phyloP scores from a whole-genome alignment of 1,140 invertebrate genomes.

The Zelostemma sp. region DNA sequence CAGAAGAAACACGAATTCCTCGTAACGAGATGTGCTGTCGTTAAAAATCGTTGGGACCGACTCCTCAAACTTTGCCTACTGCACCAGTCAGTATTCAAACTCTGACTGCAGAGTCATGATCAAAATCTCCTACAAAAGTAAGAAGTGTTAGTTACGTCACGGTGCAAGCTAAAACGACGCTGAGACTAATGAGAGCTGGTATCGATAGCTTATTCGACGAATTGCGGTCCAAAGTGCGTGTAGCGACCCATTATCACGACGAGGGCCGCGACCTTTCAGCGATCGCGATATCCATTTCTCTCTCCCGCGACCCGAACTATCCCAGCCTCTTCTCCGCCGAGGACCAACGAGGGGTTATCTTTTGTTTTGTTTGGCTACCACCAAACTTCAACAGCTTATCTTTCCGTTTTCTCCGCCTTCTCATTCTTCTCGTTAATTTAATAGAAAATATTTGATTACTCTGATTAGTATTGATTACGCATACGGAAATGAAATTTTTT shows the following conservation, averaged over 20 bases:
- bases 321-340: background rate
- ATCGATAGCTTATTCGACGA: slow-evolving; percentile 62
- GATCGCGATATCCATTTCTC: slow-evolving; percentile 8
- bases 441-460: no score
- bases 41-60: background rate
- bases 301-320: background rate
- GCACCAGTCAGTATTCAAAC: background rate
- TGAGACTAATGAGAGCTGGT: slow-evolving; percentile 55
- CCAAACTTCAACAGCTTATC: background rate
- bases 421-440: background rate
- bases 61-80: background rate
- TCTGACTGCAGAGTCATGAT: background rate
- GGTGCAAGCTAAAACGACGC: slow-evolving; percentile 57
- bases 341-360: background rate
- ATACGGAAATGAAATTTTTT: no score
- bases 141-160: slow-evolving; percentile 27
- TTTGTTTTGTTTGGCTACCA: slow-evolving; percentile 1
- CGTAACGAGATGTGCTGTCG: no score
- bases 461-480: no score
- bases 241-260: slow-evolving; percentile 49
- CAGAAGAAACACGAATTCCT: no score
- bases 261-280: slow-evolving; percentile 63
- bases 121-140: background rate
- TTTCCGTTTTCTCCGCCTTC: background rate
- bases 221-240: slow-evolving; percentile 68